A percentile compares a stretch with the other conserved stretches of the same genome.
phyloP scores from a whole-genome alignment of 92 coral and sea anemone species.

The Hydrozoanthus gracilis region DNA sequence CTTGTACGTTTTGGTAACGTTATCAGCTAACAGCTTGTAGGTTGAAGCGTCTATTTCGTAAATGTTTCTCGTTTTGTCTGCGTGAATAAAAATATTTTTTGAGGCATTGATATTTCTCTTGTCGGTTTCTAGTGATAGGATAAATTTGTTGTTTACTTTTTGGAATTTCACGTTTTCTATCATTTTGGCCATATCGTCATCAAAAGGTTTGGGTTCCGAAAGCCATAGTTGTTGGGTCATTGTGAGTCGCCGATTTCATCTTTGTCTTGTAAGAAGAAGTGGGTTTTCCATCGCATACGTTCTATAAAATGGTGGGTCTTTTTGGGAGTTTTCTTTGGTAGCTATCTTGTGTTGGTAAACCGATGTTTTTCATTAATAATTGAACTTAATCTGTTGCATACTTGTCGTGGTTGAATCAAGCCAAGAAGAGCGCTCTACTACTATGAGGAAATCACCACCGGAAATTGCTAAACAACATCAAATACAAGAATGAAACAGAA shows the following conservation, averaged over 20 bases:
- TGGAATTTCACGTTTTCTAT: slow-evolving; percentile 21
- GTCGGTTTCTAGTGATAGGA: not conserved
- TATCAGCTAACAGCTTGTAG: no score
- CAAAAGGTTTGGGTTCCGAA: slow-evolving; percentile 6
- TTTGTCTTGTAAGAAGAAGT: slow-evolving; percentile 3
- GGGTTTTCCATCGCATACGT: slow-evolving; percentile 39
- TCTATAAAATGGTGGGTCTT: not conserved
- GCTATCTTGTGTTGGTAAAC: not conserved
- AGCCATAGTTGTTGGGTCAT: not conserved
- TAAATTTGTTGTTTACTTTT: not conserved
- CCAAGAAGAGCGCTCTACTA: slow-evolving; percentile 12
- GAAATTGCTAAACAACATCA: no score
- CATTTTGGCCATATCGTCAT: slow-evolving; percentile 15
- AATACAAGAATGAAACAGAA: no score
- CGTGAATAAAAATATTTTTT: slow-evolving; percentile 11
- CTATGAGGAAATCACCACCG: no score
- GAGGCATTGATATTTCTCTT: slow-evolving; percentile 19
- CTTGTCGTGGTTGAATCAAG: not conserved
- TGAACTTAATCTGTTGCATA: slow-evolving; percentile 18
- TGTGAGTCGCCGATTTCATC: not conserved
- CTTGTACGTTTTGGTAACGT: no score
- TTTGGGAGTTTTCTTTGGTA: not conserved
- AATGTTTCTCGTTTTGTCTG: not conserved
- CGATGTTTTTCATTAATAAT: slow-evolving; percentile 34
- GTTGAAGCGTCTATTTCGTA: no score